Evolutionary conservation across 2,113 vertebrate species (phyloP).

Genomic region (Brachypodius melanocephalos): DNA sequence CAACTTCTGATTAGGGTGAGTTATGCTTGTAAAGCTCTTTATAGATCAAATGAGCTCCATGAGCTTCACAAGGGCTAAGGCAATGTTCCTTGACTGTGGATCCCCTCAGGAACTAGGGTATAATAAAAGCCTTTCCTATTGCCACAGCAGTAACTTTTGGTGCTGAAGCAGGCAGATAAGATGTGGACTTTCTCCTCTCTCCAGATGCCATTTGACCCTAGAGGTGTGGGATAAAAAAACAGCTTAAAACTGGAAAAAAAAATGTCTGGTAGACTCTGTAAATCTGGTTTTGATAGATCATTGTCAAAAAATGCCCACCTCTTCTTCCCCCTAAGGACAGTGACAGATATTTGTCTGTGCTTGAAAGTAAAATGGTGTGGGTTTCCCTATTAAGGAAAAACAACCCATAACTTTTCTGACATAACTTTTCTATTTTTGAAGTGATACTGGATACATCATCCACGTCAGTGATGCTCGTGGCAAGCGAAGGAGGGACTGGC

Average conservation of each 20-base stretch:
- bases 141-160: neutral
- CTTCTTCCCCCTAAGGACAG: rapidly evolving
- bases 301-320: rapidly evolving
- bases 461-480: neutral
- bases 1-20: neutral
- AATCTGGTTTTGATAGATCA: neutral
- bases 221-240: neutral
- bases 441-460: neutral
- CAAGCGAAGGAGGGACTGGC: constrained; percentile 1
- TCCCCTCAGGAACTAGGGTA: neutral
- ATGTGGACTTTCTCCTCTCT: neutral
- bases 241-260: neutral
- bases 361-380: neutral
- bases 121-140: neutral
- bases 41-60: neutral
- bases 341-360: neutral
- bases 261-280: neutral
- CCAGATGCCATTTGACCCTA: neutral
- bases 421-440: neutral
- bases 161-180: neutral
- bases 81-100: neutral
- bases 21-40: neutral
- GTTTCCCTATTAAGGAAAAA: neutral
- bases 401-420: neutral
- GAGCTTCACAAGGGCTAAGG: neutral